phyloP scores from a whole-genome alignment of 2,797 vertebrate species.

The Linurgus olivaceus region DNA sequence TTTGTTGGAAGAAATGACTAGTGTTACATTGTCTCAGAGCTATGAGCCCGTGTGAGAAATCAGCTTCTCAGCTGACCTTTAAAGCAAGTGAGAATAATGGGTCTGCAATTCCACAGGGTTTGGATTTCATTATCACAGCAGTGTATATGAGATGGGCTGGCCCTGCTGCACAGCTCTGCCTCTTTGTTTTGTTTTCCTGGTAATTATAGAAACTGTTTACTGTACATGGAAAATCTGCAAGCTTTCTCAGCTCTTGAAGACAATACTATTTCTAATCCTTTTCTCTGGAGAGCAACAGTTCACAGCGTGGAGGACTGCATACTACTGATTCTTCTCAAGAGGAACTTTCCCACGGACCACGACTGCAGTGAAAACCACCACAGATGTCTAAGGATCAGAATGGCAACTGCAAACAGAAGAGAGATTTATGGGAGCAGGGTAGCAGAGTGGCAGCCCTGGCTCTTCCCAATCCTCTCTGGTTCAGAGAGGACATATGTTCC shows the following conservation, averaged over 20 bases:
- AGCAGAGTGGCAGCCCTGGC: neutral
- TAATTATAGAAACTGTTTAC: constrained; percentile 39
- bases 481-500: neutral
- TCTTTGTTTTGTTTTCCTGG: constrained; percentile 16
- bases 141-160: neutral
- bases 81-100: constrained; percentile 14
- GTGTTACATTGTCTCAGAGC: neutral
- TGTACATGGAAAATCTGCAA: constrained; percentile 35
- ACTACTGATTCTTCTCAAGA: neutral
- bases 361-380: neutral
- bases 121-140: constrained; percentile 48
- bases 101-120: neutral
- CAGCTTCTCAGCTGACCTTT: constrained; percentile 42
- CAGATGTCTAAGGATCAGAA: neutral
- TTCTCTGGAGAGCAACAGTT: constrained; percentile 18
- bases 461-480: neutral
- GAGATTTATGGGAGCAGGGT: neutral
- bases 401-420: neutral
- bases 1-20: neutral
- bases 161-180: neutral
- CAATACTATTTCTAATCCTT: constrained; percentile 32
- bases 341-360: constrained; percentile 18
- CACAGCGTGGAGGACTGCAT: neutral
- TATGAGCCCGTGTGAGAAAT: neutral
- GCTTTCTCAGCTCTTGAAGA: constrained; percentile 48